Evolutionary conservation across 2,113 vertebrate genomes (phyloP), one percentile per base, ranked within the genome.

Genomic region (Anthoscopus minutus): DNA sequence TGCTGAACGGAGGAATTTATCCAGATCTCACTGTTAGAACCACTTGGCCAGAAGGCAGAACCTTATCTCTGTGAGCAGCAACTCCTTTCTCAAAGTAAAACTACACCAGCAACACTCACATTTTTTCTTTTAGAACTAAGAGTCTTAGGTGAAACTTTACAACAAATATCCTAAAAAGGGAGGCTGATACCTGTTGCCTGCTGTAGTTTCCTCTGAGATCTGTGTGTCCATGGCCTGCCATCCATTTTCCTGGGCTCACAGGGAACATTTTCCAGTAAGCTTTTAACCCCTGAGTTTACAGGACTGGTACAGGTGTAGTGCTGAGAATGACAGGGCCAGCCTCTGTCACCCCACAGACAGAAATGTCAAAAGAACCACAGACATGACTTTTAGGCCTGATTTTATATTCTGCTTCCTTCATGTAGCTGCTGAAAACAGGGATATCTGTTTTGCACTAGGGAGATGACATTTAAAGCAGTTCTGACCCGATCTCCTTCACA

Each of bases 401-500:
- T 92, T 96, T 50, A 93, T 93, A 93, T 94, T 92, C 92, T 86
- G 56, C 66, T 93, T 48, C 79, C 78, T 90, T 89, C 86, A 40
- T 76, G 89, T 93, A 94, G 61, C 87, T 89, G 51, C 73, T 78
- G 45, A 81, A 96, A 95, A 94, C 64, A 89, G 76, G 77, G 83
- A 80, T 92, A 65, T 96, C 91, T 94, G 94, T 93, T 94, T 96
- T 96, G 81, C 72, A 92, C 88, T 22, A 60, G 94, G 69, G 85
- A 95, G 88, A 73, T 93, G 94, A 93, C 90, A 94, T 81, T 96
- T 96, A 71, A 86, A 81, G 84, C 77, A 93, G 82, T 95, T 96
- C 72, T 96, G 94, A 96, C 95, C 96, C 13, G 37, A 78, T 77
- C 93, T 90, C 82, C 48, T 72, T 60, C 92, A 92, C 88, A 58